phyloP scores from a whole-genome alignment of 2,113 vertebrate species.

The Naja naja region DNA sequence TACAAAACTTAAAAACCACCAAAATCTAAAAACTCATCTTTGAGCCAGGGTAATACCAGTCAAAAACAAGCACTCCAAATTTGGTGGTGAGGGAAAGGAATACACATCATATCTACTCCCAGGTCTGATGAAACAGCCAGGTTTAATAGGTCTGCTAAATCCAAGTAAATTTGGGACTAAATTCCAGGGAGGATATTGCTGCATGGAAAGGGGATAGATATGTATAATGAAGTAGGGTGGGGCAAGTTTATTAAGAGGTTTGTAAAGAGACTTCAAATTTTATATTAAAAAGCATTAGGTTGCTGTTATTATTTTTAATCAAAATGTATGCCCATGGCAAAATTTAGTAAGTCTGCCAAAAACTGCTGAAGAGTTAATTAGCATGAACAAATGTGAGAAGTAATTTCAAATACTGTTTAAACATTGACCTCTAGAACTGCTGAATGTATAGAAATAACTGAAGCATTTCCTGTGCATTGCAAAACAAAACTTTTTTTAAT shows the following conservation, averaged over 20 bases:
- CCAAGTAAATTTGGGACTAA: not conserved
- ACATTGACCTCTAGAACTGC: constrained; percentile 2
- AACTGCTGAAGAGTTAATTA: not conserved
- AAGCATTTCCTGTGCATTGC: not conserved
- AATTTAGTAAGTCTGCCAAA: not conserved
- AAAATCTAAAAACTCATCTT: too few relatives aligned
- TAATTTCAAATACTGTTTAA: constrained; percentile 1
- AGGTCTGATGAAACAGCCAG: not conserved
- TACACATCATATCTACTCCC: not conserved
- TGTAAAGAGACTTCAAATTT: not conserved
- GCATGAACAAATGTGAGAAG: not conserved
- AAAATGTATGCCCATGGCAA: not conserved
- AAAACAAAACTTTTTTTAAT: not conserved
- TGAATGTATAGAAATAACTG: constrained; percentile 6
- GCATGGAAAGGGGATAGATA: not conserved
- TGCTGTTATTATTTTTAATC: constrained; percentile 5
- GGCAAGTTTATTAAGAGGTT: not conserved
- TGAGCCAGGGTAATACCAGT: not conserved
- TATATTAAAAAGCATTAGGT: not conserved
- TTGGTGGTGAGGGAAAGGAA: not conserved
- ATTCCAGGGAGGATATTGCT: not conserved
- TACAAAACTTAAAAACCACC: too few relatives aligned
- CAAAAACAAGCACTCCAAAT: not conserved
- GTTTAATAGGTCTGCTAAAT: not conserved
- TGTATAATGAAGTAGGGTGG: not conserved